Evolutionary conservation across 1,140 invertebrate species (phyloP).

Genomic region (Bombus terrestris): DNA sequence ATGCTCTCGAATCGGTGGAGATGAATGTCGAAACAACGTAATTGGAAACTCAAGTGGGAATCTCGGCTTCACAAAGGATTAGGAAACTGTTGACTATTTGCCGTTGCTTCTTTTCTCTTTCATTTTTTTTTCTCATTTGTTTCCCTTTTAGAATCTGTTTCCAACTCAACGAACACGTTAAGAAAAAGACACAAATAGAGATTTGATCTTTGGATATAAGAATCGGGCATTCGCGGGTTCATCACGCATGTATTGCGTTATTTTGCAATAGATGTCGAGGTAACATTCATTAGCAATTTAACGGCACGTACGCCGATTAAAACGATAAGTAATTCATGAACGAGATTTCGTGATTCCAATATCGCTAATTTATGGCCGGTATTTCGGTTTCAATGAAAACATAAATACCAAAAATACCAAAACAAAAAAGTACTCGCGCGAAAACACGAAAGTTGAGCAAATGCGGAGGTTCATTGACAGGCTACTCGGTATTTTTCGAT

Average conservation of each 20-base stretch:
- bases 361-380: conserved; percentile 39
- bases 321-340: conserved; percentile 53
- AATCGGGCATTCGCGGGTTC: too few relatives aligned
- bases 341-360: conserved; percentile 32
- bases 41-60: conserved; percentile 23
- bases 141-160: neutral
- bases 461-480: neutral
- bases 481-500: neutral
- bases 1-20: conserved; percentile 28
- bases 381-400: conserved; percentile 14
- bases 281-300: conserved; percentile 39
- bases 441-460: neutral
- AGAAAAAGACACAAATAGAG: neutral
- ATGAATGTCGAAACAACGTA: conserved; percentile 44
- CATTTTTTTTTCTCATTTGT: neutral
- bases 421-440: neutral
- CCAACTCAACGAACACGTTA: neutral
- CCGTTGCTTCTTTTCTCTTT: neutral
- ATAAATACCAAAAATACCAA: neutral
- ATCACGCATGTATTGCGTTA: neutral
- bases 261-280: neutral
- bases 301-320: conserved; percentile 22
- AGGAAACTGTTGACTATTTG: neutral
- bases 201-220: neutral
- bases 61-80: conserved; percentile 13